Evolutionary conservation across 1,140 invertebrate species (phyloP), one percentile per base, ranked within the genome.

Genomic region (Eriocheir sinensis): DNA sequence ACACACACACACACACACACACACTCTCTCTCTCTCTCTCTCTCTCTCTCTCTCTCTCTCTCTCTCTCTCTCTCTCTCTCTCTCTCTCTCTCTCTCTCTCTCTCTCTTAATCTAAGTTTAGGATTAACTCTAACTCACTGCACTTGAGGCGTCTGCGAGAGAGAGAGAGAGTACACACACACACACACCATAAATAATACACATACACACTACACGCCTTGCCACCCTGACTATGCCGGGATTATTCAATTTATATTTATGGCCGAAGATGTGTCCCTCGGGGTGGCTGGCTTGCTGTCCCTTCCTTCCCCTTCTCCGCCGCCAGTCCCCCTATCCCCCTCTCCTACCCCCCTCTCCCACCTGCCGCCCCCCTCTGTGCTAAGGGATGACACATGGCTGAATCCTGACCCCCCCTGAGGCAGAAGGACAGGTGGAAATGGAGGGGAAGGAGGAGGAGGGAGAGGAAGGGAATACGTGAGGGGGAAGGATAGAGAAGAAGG

Each of bases 231-330:
- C 21, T 27, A n/a, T 72, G 21, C 12, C 6, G 21, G 60, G 60
- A 72, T 72, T 72, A 72, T 72, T 72, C 60, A 72, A n/a, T 72
- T 72, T n/a, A 72, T 72, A 72, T 72, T 72, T 72, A 72, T 72
- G 60, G 60, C 21, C 17, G 27, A n/a, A 72, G 60, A 72, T 72
- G 60, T n/a, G 60, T 72, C 60, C 60, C 60, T 72, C n/a, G 0
- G 60, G 17, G 60, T 12, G 2, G 60, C 21, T n/a, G n/a, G n/a
- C n/a, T n/a, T n/a, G n/a, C 60, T 17, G 60, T 72, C 60, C 4
- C 60, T n/a, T 17, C 60, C 60, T 21, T 60, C 27, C 60, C 21
- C 27, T 72, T 8, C 60, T 8, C 60, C 60, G n/a, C n/a, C n/a
- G n/a, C n/a, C n/a, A n/a, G n/a, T n/a, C n/a, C 1, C 1, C 6